Percentiles rank a stretch among this genome's conserved stretches.
Conservation (phyloP, 2,113 vertebrate species). For the Kryptolebias marmoratus region DNA sequence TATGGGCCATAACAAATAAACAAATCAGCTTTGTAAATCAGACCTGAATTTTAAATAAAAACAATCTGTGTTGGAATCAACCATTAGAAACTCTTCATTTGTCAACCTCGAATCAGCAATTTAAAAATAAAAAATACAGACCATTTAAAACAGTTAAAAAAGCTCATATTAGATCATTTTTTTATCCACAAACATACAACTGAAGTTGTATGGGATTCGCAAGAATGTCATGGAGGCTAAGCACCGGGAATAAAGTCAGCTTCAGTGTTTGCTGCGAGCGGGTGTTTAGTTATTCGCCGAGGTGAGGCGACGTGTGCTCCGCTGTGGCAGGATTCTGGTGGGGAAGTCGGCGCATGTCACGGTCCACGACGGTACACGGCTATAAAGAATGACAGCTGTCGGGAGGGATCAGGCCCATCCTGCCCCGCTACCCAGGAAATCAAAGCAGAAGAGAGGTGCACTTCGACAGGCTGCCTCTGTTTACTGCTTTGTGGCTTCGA, state of each 20-base stretch:
- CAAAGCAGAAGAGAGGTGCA: slow-evolving; percentile 48
- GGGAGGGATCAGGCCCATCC: slow-evolving; percentile 70
- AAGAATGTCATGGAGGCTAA: slow-evolving; percentile 30
- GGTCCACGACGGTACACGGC: slow-evolving; percentile 46
- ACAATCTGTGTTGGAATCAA: not conserved
- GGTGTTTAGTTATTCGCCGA: slow-evolving; percentile 23
- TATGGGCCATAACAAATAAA: not conserved
- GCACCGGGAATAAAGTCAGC: slow-evolving; percentile 27
- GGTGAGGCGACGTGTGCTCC: slow-evolving; percentile 44
- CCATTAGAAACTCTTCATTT: not conserved
- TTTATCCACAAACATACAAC: slow-evolving; percentile 11
- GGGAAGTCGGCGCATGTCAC: slow-evolving; percentile 49
- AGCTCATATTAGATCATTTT: slow-evolving; percentile 6
- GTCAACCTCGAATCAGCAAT: not conserved
- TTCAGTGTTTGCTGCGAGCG: slow-evolving; percentile 20
- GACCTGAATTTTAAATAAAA: not conserved
- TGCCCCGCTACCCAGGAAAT: slow-evolving; percentile 51
- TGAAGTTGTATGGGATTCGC: slow-evolving; percentile 14
- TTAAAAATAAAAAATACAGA: not conserved
- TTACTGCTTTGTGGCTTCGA: slow-evolving; percentile 54
- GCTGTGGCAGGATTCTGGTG: slow-evolving; percentile 44
- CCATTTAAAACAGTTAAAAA: not conserved
- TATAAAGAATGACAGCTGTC: slow-evolving; percentile 81
- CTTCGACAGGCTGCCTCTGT: slow-evolving; percentile 59
- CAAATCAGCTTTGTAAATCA: not conserved